A percentile compares a stretch with the other conserved stretches of the same genome.
Evolutionary conservation across 1,140 invertebrate species (phyloP).

Genomic region (Archegozetes longisetosus): DNA sequence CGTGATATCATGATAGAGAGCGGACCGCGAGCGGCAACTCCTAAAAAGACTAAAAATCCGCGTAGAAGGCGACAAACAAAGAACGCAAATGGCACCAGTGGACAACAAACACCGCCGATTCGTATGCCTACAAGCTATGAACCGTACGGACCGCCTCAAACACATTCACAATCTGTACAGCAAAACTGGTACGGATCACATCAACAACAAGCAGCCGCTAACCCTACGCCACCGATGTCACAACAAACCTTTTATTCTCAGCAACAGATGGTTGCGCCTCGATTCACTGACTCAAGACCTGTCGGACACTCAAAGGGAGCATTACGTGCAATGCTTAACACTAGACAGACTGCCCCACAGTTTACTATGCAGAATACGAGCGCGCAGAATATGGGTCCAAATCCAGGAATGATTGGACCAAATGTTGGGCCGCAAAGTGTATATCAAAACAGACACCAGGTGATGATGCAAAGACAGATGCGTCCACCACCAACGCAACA

Average conservation of each 20-base stretch:
- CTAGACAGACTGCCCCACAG: slow-evolving; percentile 34
- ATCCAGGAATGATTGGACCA: slow-evolving; percentile 15
- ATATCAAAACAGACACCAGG: slow-evolving; percentile 24
- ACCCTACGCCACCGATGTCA: slow-evolving; percentile 7
- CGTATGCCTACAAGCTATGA: slow-evolving; percentile 13
- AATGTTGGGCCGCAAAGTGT: slow-evolving; percentile 33
- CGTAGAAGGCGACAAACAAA: neutral
- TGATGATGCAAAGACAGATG: neutral
- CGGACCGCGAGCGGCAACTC: neutral
- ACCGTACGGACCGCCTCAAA: neutral
- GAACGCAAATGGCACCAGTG: neutral
- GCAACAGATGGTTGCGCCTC: slow-evolving; percentile 14
- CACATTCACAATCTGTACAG: slow-evolving; percentile 10
- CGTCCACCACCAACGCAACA: neutral
- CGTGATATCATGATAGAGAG: neutral
- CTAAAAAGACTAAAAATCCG: neutral
- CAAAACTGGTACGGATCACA: neutral
- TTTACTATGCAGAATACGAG: too few species aligned
- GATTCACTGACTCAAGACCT: slow-evolving; percentile 45
- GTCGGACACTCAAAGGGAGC: slow-evolving; percentile 64
- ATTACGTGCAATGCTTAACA: slow-evolving; percentile 62
- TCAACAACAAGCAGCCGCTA: neutral
- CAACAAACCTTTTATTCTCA: slow-evolving; percentile 16
- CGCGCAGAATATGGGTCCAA: slow-evolving; percentile 14
- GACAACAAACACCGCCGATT: slow-evolving; percentile 7